Percentiles rank a stretch among this genome's conserved stretches.
These are phyloP conservation scores for Drymonia ruficornis DNA, from an alignment of 2,888 invertebrate genomes.

Conservation along the genomic window DNA sequence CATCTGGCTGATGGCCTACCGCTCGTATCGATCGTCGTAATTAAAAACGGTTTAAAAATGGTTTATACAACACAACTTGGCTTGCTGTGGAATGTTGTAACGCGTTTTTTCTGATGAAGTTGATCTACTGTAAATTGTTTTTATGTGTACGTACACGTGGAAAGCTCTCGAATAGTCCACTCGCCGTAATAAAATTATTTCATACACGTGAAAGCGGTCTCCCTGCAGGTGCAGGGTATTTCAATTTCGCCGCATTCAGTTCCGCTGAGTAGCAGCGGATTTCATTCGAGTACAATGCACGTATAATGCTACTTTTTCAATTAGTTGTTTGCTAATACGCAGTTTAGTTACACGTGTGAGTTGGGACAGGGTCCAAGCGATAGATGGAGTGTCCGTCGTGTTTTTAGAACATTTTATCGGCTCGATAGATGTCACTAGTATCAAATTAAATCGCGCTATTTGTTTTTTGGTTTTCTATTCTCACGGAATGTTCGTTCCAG, in stretches of 20 bases:
- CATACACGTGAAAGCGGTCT: background rate
- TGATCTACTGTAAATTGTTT: background rate
- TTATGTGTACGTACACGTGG: background rate
- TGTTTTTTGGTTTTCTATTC: no score
- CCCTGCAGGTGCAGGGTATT: background rate
- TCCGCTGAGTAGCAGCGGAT: constrained; percentile 2
- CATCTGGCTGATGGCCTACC: no score
- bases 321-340: background rate
- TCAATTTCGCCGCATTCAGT: background rate
- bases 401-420: background rate
- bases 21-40: no score
- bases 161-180: background rate
- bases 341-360: background rate
- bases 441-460: no score
- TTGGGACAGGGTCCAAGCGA: no score
- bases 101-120: no score
- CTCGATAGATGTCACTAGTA: no score
- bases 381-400: no score
- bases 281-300: background rate
- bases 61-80: no score
- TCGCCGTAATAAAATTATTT: background rate
- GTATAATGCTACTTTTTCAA: background rate
- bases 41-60: no score
- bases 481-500: constrained; percentile 67
- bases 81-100: no score